Percentiles rank a stretch among this genome's conserved stretches.
Evolutionary conservation across 2,888 invertebrate species (phyloP).

Genomic region (Timema podura): DNA sequence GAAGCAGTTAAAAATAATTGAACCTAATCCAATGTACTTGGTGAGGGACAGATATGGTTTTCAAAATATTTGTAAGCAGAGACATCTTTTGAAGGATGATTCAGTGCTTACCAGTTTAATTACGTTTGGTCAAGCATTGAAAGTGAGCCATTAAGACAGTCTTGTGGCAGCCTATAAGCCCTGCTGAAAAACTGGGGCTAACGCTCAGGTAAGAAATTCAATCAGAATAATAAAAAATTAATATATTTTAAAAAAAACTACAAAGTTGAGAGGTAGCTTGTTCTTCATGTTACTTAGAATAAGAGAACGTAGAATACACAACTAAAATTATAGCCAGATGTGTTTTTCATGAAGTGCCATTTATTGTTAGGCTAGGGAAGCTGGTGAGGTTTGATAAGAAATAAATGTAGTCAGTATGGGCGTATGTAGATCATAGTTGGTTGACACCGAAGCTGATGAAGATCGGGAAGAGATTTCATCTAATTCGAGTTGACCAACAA

Average conservation of each 20-base stretch:
- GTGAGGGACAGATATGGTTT: background rate
- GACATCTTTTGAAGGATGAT: slow-evolving; percentile 10
- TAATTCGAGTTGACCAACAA: slow-evolving; percentile 5
- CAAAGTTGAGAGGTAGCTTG: no score
- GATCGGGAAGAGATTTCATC: slow-evolving; percentile 9
- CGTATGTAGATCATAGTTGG: background rate
- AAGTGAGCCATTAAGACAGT: background rate
- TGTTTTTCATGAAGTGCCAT: background rate
- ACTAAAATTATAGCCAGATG: background rate
- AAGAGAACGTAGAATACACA: background rate
- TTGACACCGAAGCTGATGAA: background rate
- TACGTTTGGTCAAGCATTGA: background rate
- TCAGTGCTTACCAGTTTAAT: slow-evolving; percentile 5
- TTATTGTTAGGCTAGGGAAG: background rate
- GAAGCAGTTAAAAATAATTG: background rate
- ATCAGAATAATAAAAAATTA: background rate
- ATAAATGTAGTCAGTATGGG: background rate
- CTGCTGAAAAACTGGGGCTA: background rate
- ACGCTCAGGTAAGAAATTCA: background rate
- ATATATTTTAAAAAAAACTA: no score
- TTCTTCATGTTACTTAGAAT: no score
- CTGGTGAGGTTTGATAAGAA: background rate
- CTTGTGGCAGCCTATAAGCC: background rate
- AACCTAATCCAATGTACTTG: slow-evolving; percentile 5
- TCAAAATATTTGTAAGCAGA: background rate